Evolutionary conservation across 1,140 invertebrate species (phyloP).

Genomic region (Hyles euphorbiae): DNA sequence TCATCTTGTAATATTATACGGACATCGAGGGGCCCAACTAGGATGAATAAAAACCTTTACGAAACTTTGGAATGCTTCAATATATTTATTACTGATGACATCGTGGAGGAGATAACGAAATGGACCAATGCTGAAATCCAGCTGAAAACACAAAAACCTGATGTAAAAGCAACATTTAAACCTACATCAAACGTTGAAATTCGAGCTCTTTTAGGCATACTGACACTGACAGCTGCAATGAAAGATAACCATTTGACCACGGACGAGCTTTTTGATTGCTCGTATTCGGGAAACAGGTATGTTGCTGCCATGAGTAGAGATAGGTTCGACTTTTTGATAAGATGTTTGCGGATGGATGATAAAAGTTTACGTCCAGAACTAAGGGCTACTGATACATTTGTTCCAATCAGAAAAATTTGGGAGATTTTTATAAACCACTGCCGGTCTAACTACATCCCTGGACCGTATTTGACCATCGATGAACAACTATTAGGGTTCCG

Average conservation of each 20-base stretch:
- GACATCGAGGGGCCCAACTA: not conserved
- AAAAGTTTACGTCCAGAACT: constrained; percentile 19
- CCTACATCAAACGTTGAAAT: constrained; percentile 11
- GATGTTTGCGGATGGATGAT: constrained; percentile 31
- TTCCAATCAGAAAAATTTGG: constrained; percentile 24
- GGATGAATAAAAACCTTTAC: not conserved
- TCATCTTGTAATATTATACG: too few relatives aligned
- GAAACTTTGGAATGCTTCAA: not conserved
- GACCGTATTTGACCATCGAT: constrained; percentile 15
- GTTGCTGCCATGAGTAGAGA: constrained; percentile 25
- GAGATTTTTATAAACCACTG: constrained; percentile 26
- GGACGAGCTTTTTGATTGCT: constrained; percentile 10
- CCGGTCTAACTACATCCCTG: constrained; percentile 21
- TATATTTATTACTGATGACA: constrained; percentile 10
- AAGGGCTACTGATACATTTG: constrained; percentile 16
- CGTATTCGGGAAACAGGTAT: constrained; percentile 12
- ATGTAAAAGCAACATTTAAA: constrained; percentile 11
- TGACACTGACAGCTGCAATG: constrained; percentile 19
- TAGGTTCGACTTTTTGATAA: constrained; percentile 27
- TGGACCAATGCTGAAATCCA: constrained; percentile 11
- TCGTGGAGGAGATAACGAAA: constrained; percentile 8
- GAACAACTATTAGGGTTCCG: constrained; percentile 14
- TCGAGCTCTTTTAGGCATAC: constrained; percentile 12
- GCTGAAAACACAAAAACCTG: constrained; percentile 7
- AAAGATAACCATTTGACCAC: constrained; percentile 18